Conservation (phyloP, 2,797 vertebrate genomes). For the Falco rusticolus region DNA sequence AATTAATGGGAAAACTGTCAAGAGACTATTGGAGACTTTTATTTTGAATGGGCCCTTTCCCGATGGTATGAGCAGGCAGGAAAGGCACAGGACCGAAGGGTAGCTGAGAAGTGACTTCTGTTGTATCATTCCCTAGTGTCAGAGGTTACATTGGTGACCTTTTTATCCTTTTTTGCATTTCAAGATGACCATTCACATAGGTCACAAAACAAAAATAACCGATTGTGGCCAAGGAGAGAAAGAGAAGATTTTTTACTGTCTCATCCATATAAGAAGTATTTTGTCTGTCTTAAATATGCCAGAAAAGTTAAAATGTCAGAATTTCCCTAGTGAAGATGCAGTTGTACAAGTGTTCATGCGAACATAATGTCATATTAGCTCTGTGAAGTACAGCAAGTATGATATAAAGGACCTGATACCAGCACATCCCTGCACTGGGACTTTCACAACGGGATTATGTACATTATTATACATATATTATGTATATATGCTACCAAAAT, state of each 20-base stretch:
- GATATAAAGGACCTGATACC: background rate
- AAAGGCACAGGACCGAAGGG: background rate
- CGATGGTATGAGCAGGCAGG: background rate
- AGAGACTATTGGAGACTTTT: background rate
- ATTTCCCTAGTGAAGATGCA: background rate
- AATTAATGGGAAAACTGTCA: background rate
- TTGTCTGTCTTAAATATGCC: background rate
- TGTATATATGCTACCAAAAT: background rate
- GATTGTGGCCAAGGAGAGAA: background rate
- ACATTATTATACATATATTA: too few relatives aligned
- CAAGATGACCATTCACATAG: background rate
- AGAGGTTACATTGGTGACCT: background rate
- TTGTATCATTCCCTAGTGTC: background rate
- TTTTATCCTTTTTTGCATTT: background rate
- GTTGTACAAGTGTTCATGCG: background rate
- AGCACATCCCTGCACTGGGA: background rate
- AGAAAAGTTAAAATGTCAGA: background rate
- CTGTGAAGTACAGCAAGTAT: background rate
- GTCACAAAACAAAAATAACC: background rate
- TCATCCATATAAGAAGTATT: background rate
- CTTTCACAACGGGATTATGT: background rate
- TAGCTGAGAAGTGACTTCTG: background rate
- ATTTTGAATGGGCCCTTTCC: background rate
- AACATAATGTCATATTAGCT: background rate
- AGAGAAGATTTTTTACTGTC: background rate